A percentile compares a stretch with the other conserved stretches of the same genome.
These are phyloP conservation scores for Sericinus montela DNA, from an alignment of 2,888 invertebrate genomes.

Conservation along the genomic window DNA sequence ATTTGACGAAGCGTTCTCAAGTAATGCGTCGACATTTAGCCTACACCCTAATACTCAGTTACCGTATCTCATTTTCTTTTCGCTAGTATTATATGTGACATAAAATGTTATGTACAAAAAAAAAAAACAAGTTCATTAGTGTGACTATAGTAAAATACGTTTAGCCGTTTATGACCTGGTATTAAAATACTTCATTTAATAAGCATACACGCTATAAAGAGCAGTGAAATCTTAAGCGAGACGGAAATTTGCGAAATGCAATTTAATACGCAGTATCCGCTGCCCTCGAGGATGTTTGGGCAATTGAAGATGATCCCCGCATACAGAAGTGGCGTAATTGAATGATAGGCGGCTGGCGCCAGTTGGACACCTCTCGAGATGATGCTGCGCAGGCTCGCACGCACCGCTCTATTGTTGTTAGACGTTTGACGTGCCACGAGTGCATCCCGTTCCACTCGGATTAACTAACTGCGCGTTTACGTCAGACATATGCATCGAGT, in stretches of 20 bases:
- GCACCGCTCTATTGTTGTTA: slow-evolving; percentile 43
- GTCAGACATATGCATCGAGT: slow-evolving; percentile 13
- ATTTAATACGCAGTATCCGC: slow-evolving; percentile 22
- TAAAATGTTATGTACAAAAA: too few species aligned
- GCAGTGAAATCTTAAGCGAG: slow-evolving; percentile 27
- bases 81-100: too few species aligned
- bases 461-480: slow-evolving; percentile 14
- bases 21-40: too few species aligned
- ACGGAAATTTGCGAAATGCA: slow-evolving; percentile 11
- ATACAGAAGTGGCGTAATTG: slow-evolving; percentile 53
- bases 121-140: too few species aligned
- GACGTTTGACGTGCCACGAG: slow-evolving; percentile 31
- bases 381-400: slow-evolving; percentile 56
- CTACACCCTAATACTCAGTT: too few species aligned
- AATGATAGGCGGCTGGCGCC: slow-evolving; percentile 67
- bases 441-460: slow-evolving; percentile 22
- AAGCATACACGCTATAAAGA: too few species aligned
- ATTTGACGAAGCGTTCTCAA: too few species aligned
- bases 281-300: slow-evolving; percentile 39
- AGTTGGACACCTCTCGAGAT: slow-evolving; percentile 58
- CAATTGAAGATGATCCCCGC: slow-evolving; percentile 39
- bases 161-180: too few species aligned
- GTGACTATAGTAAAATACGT: too few species aligned
- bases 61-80: too few species aligned
- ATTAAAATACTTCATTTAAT: too few species aligned